A percentile compares a stretch with the other conserved stretches of the same genome.
Evolutionary conservation across 2,888 invertebrate genomes (phyloP).

Genomic region (Orthosia incerta): DNA sequence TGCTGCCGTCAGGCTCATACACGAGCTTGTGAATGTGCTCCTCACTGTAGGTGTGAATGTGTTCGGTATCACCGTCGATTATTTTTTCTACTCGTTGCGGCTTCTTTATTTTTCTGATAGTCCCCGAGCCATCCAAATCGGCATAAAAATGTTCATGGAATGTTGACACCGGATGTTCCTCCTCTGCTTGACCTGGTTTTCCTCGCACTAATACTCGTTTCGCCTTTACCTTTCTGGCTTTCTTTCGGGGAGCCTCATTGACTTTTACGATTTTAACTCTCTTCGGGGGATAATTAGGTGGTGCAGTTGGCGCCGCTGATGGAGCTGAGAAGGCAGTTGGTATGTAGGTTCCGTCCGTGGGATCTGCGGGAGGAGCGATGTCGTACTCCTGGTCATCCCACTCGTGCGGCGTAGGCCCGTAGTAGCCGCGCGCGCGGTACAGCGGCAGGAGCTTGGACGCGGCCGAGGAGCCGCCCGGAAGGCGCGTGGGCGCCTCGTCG

Average conservation of each 20-base stretch:
- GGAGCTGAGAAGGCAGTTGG: conserved; percentile 76
- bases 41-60: conserved; percentile 89
- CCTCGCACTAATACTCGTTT: conserved; percentile 79
- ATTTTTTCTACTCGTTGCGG: conserved; percentile 89
- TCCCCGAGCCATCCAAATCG: conserved; percentile 85
- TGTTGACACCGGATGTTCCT: conserved; percentile 84
- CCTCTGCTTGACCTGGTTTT: conserved; percentile 78
- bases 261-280: conserved; percentile 85
- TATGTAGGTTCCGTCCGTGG: conserved; percentile 73
- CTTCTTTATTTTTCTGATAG: conserved; percentile 85
- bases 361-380: conserved; percentile 77
- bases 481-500: conserved; percentile 78
- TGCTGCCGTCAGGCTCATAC: conserved; percentile 77
- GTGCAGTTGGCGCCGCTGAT: conserved; percentile 65
- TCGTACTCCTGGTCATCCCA: conserved; percentile 85
- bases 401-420: conserved; percentile 83
- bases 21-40: conserved; percentile 88
- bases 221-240: conserved; percentile 81
- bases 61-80: conserved; percentile 89
- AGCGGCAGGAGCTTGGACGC: conserved; percentile 85
- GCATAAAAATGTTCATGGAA: conserved; percentile 89
- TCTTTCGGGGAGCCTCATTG: conserved; percentile 82
- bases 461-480: conserved; percentile 73
- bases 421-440: conserved; percentile 87
- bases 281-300: conserved; percentile 76